Conservation (phyloP, 2,888 invertebrate species). For the Blera fallax region DNA sequence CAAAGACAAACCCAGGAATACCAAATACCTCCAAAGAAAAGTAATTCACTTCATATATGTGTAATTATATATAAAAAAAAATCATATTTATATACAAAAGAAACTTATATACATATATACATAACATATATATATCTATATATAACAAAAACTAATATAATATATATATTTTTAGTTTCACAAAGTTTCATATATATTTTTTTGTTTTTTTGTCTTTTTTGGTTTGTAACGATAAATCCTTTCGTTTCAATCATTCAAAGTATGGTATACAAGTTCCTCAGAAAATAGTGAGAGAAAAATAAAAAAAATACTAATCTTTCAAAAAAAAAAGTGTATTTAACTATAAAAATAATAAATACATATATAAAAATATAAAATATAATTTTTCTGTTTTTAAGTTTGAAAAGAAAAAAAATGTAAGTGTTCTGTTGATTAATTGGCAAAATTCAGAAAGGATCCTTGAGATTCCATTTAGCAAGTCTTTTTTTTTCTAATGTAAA, state of each 20-base stretch:
- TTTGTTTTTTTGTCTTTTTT: constrained; percentile 73
- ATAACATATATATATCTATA: constrained; percentile 62
- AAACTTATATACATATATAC: constrained; percentile 58
- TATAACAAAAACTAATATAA: constrained; percentile 31
- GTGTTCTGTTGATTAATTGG: constrained; percentile 30
- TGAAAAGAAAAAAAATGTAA: constrained; percentile 17
- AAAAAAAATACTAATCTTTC: constrained; percentile 73
- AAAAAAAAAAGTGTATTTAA: constrained; percentile 71
- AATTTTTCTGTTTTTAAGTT: constrained; percentile 47
- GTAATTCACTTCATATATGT: constrained; percentile 47
- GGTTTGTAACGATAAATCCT: constrained; percentile 73
- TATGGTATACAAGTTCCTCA: constrained; percentile 91
- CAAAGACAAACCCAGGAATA: constrained; percentile 78
- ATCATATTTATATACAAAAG: constrained; percentile 73
- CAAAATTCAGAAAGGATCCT: not conserved
- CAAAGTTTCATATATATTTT: constrained; percentile 57
- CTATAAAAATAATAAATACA: constrained; percentile 42
- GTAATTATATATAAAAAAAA: constrained; percentile 25
- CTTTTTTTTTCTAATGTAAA: constrained; percentile 2
- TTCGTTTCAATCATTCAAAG: constrained; percentile 75
- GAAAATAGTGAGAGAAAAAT: constrained; percentile 78
- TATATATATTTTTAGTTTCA: constrained; percentile 74
- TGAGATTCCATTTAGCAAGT: not conserved
- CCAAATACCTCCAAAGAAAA: constrained; percentile 81
- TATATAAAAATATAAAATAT: constrained; percentile 32